phyloP scores from a whole-genome alignment of 2,113 vertebrate species.

The Laticauda colubrina region DNA sequence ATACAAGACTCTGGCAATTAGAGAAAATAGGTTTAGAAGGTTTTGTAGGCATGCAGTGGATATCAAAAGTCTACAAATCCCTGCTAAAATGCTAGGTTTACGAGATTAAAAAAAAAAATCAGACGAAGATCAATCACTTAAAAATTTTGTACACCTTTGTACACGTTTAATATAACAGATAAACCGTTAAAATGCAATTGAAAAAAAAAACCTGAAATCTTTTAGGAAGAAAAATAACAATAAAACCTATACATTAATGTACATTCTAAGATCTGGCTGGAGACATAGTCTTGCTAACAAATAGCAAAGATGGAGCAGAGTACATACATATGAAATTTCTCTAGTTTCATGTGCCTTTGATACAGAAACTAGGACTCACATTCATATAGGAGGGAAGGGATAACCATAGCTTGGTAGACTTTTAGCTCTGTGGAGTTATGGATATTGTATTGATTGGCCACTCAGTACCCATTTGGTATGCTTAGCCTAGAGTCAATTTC shows the following conservation, averaged over 20 bases:
- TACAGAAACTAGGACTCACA: too few species aligned
- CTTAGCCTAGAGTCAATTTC: not conserved
- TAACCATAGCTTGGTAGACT: not conserved
- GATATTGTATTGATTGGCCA: not conserved
- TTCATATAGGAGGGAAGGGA: too few species aligned
- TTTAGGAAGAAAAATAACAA: not conserved
- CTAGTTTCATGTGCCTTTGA: not conserved
- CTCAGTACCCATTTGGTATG: not conserved
- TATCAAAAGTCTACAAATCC: not conserved
- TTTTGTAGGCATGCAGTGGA: not conserved
- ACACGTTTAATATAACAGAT: not conserved
- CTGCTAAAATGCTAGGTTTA: not conserved
- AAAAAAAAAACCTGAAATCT: not conserved
- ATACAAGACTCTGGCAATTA: not conserved
- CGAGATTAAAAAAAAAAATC: not conserved
- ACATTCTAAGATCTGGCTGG: not conserved
- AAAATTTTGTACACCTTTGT: not conserved
- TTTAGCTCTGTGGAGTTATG: too few species aligned
- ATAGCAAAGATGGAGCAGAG: not conserved
- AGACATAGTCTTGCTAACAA: not conserved
- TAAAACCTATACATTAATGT: not conserved
- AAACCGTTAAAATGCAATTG: not conserved
- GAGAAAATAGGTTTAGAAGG: not conserved
- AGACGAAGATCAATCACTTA: not conserved
- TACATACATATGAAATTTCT: not conserved